These are phyloP conservation scores for Saturnia pavonia DNA, from an alignment of 2,888 invertebrate genomes.

Conservation along the genomic window DNA sequence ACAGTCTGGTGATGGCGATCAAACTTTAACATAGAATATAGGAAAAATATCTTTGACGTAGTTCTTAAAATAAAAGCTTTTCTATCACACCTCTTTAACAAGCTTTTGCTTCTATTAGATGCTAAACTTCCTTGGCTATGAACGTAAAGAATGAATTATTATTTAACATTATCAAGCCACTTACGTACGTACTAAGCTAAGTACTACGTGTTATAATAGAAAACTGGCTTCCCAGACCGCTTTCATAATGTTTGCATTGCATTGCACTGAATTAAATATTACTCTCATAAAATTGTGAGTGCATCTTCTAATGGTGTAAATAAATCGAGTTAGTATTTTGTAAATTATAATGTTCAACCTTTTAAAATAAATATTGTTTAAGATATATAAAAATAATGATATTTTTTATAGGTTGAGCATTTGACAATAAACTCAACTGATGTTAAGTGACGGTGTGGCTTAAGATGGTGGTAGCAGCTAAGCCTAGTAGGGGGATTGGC, in stretches of 20 bases:
- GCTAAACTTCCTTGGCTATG: neutral
- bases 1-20: too few species aligned
- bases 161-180: neutral
- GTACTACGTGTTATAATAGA: neutral
- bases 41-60: too few species aligned
- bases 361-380: too few species aligned
- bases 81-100: neutral
- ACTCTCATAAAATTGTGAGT: neutral
- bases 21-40: too few species aligned
- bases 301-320: neutral
- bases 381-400: too few species aligned
- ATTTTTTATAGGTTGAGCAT: too few species aligned
- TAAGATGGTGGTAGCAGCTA: too few species aligned
- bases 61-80: neutral
- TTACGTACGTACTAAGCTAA: neutral
- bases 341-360: neutral
- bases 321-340: neutral
- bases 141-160: neutral
- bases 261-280: neutral
- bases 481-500: too few species aligned
- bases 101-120: neutral
- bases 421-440: too few species aligned
- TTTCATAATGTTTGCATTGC: too few species aligned
- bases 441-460: too few species aligned
- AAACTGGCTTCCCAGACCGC: neutral